Evolutionary conservation across 2,113 vertebrate species (phyloP), one percentile per base, ranked within the genome.

Genomic region (Cryptoleucopteryx plumbea): DNA sequence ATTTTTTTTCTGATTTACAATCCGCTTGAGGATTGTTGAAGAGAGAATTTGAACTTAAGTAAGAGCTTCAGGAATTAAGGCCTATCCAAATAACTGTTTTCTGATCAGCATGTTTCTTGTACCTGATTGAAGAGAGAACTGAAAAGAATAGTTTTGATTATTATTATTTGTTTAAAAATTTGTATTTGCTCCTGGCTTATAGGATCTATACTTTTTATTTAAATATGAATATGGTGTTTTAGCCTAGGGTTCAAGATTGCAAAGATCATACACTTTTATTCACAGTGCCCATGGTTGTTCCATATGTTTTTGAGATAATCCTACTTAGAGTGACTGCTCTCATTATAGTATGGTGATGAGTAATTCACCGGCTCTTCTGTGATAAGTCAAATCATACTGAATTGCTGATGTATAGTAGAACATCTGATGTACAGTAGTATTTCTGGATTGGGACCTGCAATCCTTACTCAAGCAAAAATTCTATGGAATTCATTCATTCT

Each of bases 261-360:
- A 90, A 90, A 96, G 93, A 94, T 97, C 84, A 95, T 95, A 90
- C 93, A 96, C 95, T 97, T 97, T 97, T 95, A 95, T 82, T 93
- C 95, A 97, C 93, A 97, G 84, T 97, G 96, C 91, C 96, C 97
- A 96, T 77, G 10, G 50, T 89, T 94, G 89, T 90, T 94, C 86
- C 72, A 56, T 90, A 61, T 95, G 59, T 94, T 92, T 96, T 92
- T 93, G 74, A 95, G 56, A 73, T 93, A 92, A 88, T 90, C 50
- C 84, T 92, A 78, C 73, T 63, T 93, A 72, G 61, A 96, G 62
- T 82, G 82, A 92, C 89, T 72, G 95, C 90, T 96, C 48, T 97
- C 65, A 79, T 97, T 92, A 87, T 38, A 77, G 89, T 63, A 88
- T 8, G 80, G 59, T 97, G 96, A 97, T 90, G 65, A 96, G 63